Base-by-base conservation (phyloP, 2,113 vertebrate species). In the Uropsilus gracilis region DNA sequence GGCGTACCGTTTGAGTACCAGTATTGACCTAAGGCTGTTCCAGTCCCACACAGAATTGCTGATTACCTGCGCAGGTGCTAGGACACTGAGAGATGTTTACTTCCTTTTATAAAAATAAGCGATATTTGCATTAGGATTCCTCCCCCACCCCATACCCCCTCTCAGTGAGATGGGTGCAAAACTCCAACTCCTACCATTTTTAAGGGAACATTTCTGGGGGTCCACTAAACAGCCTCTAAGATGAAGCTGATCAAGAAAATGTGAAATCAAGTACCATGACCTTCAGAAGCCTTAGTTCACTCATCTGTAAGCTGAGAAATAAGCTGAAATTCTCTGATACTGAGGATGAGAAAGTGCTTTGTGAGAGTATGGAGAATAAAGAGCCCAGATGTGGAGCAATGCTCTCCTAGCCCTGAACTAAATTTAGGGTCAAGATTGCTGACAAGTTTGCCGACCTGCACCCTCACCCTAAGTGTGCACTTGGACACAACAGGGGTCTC, bases 191-290 rank as follows among this genome's bases (percentile, higher is more conserved):
- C 28, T 61, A 4, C 73, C 30, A 11, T 72, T 87, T 53, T 89
- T 50, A 55, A 39, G 42, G 22, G 69, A 37, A 30, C 72, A 34
- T 46, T 86, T 61, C 64, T 63, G 32, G 57, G 69, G 83, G 63
- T 85, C 39, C 18, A 28, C 34, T 17, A 32, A 69, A 86, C 24
- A 85, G 63, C 44, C 50, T 95, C 59, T 83, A 71, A 85, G 71
- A 93, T 48, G 32, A 14, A 89, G 63, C 22, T 32, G 42, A 72
- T 68, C 68, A 82, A 73, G 68, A 86, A 94, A 94, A 85, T 24
- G 28, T 57, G 37, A 83, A 86, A 39, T 13, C 57, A 61, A 68
- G 66, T 71, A 46, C 12, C 30, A 48, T 57, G 66, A 90, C 20
- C 28, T 76, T 39, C 53, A 66, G 85, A 85, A 73, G 22, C 44